Base-by-base conservation (phyloP, 2,888 invertebrate genomes). In the Spodoptera picta region DNA sequence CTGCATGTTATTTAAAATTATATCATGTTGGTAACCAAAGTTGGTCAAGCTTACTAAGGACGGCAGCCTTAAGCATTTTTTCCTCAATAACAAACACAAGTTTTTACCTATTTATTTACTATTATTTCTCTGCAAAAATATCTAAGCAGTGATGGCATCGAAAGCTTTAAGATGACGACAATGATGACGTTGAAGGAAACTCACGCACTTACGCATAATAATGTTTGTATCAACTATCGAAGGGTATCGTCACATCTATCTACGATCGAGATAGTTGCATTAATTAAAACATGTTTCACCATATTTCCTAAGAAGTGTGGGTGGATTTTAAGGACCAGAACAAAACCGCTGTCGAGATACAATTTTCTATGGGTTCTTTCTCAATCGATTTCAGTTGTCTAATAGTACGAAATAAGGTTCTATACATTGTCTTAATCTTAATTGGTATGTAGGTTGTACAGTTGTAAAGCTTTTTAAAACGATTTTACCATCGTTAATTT, bases 101-200 rank as follows among this genome's bases (percentile, higher is more conserved):
- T 36, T 36, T 19, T 36, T 9, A 36, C 6, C 36, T 9, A 7
- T 36, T 9, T 9, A 31, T 36, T 36, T 36, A 7, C 6, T 0
- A 6, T 36, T 36, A 36, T 36, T 36, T 36, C 7, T 36, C 36
- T 36, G 43, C 31, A 47, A 44, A 10, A 23, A 31, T 12, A 31
- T 48, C 23, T 24, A 31, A 7, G 12, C 9, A 5, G 10, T 41
- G 9, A 31, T 9, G 2, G 49, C 6, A 57, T 36, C 31, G 44
- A 14, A 56, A 19, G 19, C 23, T 44, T 4, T 11, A 48, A 60
- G 23, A 53, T 53, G 63, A 67, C 62, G 69, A 43, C 45, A 51
- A 3, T 23, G 36, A 50, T 69, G 66, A 67, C 66, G 66, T 46
- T 69, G 53, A 1, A 69, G 66, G 66, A 67, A 67, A 51, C 41